Evolutionary conservation across 2,888 invertebrate genomes (phyloP).

Genomic region (Barypeithes pellucidus): DNA sequence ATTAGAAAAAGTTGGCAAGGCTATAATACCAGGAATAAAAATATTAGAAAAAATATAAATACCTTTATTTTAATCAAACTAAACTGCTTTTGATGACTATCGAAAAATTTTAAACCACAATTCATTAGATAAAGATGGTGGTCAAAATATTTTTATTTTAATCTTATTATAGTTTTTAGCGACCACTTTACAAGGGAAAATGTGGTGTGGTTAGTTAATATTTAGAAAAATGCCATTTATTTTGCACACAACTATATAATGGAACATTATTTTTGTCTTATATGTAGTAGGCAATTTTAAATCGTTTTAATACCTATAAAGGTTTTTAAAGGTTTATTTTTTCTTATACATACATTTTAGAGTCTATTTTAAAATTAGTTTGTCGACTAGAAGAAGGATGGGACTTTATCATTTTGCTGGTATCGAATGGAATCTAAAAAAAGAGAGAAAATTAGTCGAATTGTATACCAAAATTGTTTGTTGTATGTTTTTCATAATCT

Average conservation of each 20-base stretch:
- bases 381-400: constrained; percentile 30
- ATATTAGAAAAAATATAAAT: too few species aligned
- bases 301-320: not conserved
- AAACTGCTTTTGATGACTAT: too few species aligned
- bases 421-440: not conserved
- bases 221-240: not conserved
- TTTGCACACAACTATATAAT: constrained; percentile 3
- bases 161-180: too few species aligned
- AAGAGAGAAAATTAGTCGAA: not conserved
- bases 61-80: too few species aligned
- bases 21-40: too few species aligned
- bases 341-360: constrained; percentile 8
- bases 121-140: too few species aligned
- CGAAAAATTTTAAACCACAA: too few species aligned
- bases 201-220: not conserved
- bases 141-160: too few species aligned
- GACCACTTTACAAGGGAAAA: too few species aligned
- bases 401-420: not conserved
- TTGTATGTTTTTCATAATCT: too few species aligned
- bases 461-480: too few species aligned
- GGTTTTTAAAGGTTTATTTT: constrained; percentile 1
- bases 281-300: not conserved
- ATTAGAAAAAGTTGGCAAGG: too few species aligned
- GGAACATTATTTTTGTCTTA: not conserved
- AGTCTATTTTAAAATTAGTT: constrained; percentile 30